These are phyloP conservation scores for Plestiodon gilberti DNA, from an alignment of 2,113 vertebrate species.

Conservation along the genomic window DNA sequence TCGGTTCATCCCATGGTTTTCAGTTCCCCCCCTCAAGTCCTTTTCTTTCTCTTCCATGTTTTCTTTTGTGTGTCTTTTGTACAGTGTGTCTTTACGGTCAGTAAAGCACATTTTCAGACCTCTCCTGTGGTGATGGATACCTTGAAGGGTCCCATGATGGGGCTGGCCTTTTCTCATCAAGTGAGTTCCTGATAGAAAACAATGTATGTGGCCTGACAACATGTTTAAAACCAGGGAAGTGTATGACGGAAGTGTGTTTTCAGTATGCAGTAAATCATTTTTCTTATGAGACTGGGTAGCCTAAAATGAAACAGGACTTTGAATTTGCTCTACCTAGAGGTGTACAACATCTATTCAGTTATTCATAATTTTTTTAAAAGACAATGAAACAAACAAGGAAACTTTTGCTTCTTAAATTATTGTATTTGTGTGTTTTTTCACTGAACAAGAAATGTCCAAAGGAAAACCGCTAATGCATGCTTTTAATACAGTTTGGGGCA, in stretches of 20 bases:
- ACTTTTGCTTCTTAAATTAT: neutral
- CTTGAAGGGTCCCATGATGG: constrained; percentile 88
- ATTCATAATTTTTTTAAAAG: neutral
- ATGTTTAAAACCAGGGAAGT: constrained; percentile 12
- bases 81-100: constrained; percentile 90
- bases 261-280: neutral
- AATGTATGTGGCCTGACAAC: constrained; percentile 36
- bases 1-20: constrained; percentile 63
- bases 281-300: constrained; percentile 1
- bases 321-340: neutral
- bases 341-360: neutral
- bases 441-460: neutral
- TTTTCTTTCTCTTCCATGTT: constrained; percentile 71
- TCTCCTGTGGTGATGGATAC: constrained; percentile 87
- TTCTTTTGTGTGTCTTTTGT: constrained; percentile 72
- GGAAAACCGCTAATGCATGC: neutral
- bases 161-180: constrained; percentile 89
- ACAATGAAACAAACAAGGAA: neutral
- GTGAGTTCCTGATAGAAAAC: constrained; percentile 81
- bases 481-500: neutral
- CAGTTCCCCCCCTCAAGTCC: constrained; percentile 74
- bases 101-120: constrained; percentile 89
- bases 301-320: neutral
- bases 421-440: neutral
- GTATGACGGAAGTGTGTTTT: neutral